A percentile compares a stretch with the other conserved stretches of the same genome.
phyloP scores from a whole-genome alignment of 2,888 invertebrate species.

The Caenorhabditis japonica region DNA sequence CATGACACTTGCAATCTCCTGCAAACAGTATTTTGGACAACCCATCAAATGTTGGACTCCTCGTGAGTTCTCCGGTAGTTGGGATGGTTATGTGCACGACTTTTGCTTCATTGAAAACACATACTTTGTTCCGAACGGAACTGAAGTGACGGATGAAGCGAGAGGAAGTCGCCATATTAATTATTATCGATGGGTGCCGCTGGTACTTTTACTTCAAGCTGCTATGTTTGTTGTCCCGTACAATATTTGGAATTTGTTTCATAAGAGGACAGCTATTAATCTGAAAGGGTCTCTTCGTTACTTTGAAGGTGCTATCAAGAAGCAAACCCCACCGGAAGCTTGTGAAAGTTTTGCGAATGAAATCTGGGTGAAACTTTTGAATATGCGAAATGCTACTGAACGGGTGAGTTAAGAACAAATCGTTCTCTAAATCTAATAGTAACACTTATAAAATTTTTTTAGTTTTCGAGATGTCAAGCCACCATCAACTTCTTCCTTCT shows the following conservation, averaged over 20 bases:
- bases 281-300: slow-evolving; percentile 30
- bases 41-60: slow-evolving; percentile 54
- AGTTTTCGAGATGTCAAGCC: slow-evolving; percentile 31
- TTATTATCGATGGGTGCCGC: slow-evolving; percentile 54
- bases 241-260: slow-evolving; percentile 42
- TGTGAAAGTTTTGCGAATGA: slow-evolving; percentile 36
- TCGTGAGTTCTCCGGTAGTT: slow-evolving; percentile 49
- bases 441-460: slow-evolving; percentile 3
- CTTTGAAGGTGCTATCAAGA: slow-evolving; percentile 31
- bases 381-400: slow-evolving; percentile 5
- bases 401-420: slow-evolving; percentile 4
- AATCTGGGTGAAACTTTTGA: slow-evolving; percentile 22
- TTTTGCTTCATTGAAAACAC: slow-evolving; percentile 54
- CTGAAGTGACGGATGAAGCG: slow-evolving; percentile 39
- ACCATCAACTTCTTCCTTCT: slow-evolving; percentile 46
- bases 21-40: slow-evolving; percentile 51
- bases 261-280: slow-evolving; percentile 43
- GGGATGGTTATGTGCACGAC: slow-evolving; percentile 52
- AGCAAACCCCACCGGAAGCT: slow-evolving; percentile 15
- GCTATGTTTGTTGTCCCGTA: slow-evolving; percentile 45
- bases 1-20: slow-evolving; percentile 43
- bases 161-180: slow-evolving; percentile 45
- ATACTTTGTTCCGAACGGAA: slow-evolving; percentile 50
- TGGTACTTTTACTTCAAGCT: slow-evolving; percentile 42
- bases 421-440: neutral